Evolutionary conservation across 1,140 invertebrate species (phyloP), one percentile per base, ranked within the genome.

Genomic region (Pseudachorutes palmiensis): DNA sequence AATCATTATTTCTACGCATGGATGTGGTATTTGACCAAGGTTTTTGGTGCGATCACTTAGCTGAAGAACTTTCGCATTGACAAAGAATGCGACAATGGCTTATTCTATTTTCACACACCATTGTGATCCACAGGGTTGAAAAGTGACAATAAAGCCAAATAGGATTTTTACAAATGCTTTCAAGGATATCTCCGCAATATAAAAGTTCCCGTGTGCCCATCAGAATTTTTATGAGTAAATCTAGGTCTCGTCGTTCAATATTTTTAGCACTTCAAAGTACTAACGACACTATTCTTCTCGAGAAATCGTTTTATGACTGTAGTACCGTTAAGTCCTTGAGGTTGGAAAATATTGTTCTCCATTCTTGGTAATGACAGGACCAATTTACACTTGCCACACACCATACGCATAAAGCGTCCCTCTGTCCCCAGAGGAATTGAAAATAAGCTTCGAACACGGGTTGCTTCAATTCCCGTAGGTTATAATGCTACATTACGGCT

Each of bases 281-380:
- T 41, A 9, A 41, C 36, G 36, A 41, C n/a, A 45, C 9, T 45
- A 45, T 19, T 45, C 19, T 45, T 19, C 36, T 45, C 36, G 19
- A 19, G 51, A 55, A 45, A 45, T 45, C 9, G 36, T 45, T 45
- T 45, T 12, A 45, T 26, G 51, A 55, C 51, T 55, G n/a, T n/a
- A 14, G 51, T 14, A 55, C 51, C 51, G 51, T 55, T 55, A 55
- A 55, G 51, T 55, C 51, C 51, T 55, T 55, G 51, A 55, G 51
- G 12, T 5, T 55, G 14, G 24, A 55, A 55, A 55, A 55, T 55
- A 55, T 16, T 55, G 12, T 55, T 24, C 51, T 26, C 14, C 19
- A 5, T 41, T 41, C 24, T 22, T 55, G 24, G 19, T 45, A 55
- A 55, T 22, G 51, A 55, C 51, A 24, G 5, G 5, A 55, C 12